Conservation (phyloP, 1,140 invertebrate genomes). For the Andrena cerasifolii region DNA sequence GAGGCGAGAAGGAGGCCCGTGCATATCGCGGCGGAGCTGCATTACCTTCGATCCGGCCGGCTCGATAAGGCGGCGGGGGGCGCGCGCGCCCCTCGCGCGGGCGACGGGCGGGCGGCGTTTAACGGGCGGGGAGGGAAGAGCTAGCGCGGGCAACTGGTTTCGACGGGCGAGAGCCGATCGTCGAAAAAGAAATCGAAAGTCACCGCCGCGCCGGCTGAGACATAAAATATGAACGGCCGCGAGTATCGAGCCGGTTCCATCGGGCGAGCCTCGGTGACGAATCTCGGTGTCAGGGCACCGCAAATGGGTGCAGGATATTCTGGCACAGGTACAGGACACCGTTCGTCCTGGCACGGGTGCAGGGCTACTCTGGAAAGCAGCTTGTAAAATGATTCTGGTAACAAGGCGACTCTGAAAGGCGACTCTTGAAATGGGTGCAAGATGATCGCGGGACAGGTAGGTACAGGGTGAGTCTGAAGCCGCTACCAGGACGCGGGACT, state of each 20-base stretch:
- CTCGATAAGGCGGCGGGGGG: constrained; percentile 60
- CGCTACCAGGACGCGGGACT: too few species aligned
- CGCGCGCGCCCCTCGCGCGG: neutral
- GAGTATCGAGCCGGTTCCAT: too few species aligned
- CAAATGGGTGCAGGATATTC: too few species aligned
- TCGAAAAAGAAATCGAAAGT: constrained; percentile 58
- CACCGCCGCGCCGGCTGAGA: neutral
- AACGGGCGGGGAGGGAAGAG: constrained; percentile 51
- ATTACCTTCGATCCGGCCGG: constrained; percentile 69
- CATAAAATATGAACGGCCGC: neutral
- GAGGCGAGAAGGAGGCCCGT: constrained; percentile 19
- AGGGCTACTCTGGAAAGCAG: too few species aligned
- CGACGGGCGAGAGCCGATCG: constrained; percentile 18
- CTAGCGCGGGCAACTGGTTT: constrained; percentile 58
- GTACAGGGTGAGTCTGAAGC: too few species aligned
- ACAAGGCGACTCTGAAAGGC: too few species aligned
- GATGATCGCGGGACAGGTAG: too few species aligned
- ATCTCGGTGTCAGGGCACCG: too few species aligned
- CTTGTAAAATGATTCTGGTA: neutral
- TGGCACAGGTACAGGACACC: too few species aligned
- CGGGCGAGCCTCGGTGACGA: too few species aligned
- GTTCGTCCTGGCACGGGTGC: too few species aligned
- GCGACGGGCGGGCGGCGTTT: constrained; percentile 13
- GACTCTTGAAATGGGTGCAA: too few species aligned
- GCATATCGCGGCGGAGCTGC: constrained; percentile 64